These are phyloP conservation scores for Dinomys branickii DNA, from an alignment of 2,113 vertebrate species.

Conservation along the genomic window DNA sequence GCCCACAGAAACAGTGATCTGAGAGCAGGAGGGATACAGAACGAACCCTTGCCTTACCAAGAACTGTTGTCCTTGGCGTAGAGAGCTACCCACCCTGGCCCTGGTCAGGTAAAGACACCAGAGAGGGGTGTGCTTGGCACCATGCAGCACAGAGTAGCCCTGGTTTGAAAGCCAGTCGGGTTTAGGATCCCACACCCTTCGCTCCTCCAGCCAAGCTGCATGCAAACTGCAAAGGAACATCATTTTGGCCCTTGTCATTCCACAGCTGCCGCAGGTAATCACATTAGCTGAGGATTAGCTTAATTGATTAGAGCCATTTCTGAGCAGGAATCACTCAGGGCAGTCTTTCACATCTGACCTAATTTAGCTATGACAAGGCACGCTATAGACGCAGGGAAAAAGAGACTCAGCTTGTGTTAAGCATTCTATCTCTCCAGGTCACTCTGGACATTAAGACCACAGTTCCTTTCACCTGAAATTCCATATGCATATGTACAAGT, in stretches of 20 bases:
- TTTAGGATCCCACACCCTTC: not conserved
- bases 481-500: not conserved
- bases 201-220: not conserved
- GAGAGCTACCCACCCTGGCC: not conserved
- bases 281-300: slow-evolving; percentile 57
- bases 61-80: not conserved
- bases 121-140: not conserved
- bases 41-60: not conserved
- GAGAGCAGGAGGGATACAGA: not conserved
- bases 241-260: not conserved
- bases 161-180: not conserved
- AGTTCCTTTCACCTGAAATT: not conserved
- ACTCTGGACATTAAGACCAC: not conserved
- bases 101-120: not conserved
- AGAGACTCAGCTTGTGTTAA: not conserved
- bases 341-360: slow-evolving; percentile 60
- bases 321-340: slow-evolving; percentile 42
- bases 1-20: not conserved
- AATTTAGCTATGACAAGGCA: slow-evolving; percentile 42
- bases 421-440: not conserved
- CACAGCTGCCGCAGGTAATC: slow-evolving; percentile 42
- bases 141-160: not conserved
- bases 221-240: not conserved
- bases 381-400: not conserved
- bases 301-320: slow-evolving; percentile 38